These are phyloP conservation scores for Campylorhamphus procurvoides DNA, from an alignment of 2,113 vertebrate species.

Conservation along the genomic window DNA sequence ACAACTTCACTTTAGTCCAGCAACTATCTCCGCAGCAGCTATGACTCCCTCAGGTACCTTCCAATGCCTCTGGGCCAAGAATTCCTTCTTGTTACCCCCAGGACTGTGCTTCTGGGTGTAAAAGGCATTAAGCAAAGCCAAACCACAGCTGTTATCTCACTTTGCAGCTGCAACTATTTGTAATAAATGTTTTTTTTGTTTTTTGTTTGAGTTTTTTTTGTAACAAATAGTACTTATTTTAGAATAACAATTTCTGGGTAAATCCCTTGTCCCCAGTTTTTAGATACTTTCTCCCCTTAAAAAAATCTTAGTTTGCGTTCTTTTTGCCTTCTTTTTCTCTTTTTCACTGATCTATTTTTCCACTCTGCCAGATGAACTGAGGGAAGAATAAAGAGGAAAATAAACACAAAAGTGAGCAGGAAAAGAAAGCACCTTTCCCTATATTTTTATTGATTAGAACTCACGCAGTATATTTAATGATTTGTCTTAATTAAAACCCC, in stretches of 20 bases:
- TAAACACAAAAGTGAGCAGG: background rate
- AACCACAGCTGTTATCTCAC: conserved; percentile 16
- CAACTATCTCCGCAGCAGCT: background rate
- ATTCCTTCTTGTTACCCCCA: background rate
- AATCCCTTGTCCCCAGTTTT: background rate
- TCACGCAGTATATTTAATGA: background rate
- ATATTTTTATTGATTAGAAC: background rate
- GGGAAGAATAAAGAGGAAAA: background rate
- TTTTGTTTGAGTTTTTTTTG: too few relatives aligned
- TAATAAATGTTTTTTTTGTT: background rate
- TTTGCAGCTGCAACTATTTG: background rate
- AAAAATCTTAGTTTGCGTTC: background rate
- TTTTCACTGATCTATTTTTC: background rate
- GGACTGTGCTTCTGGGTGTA: background rate
- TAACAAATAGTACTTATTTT: background rate
- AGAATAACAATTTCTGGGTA: background rate
- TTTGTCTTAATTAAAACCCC: background rate
- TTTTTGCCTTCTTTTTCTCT: background rate
- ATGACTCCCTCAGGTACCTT: background rate
- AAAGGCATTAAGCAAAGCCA: conserved; percentile 1
- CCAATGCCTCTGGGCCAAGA: background rate
- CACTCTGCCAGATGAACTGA: background rate
- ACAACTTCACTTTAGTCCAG: background rate
- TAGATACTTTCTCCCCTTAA: background rate
- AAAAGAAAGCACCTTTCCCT: background rate